These are phyloP conservation scores for Macroramphosus scolopax DNA, from an alignment of 2,797 vertebrate genomes.

Conservation along the genomic window DNA sequence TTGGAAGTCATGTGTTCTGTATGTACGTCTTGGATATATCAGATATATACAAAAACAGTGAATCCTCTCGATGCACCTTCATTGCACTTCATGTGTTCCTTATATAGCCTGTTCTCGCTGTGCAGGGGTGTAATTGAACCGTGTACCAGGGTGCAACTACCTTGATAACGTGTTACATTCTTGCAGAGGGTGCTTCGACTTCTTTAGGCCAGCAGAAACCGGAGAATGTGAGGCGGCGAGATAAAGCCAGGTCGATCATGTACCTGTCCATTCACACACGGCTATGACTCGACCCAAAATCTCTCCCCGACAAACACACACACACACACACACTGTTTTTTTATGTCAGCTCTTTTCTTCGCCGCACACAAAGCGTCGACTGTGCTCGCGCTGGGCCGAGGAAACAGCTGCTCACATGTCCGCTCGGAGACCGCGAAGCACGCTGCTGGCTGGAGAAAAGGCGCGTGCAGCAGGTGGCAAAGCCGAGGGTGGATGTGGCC, in stretches of 20 bases:
- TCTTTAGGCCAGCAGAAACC: conserved; percentile 5
- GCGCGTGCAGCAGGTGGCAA: conserved; percentile 38
- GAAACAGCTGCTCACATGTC: conserved; percentile 65
- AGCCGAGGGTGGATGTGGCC: not conserved
- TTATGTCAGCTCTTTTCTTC: conserved; percentile 62
- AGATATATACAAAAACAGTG: too few species aligned
- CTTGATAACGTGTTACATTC: conserved; percentile 29
- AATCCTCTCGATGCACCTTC: not conserved
- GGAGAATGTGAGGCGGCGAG: conserved; percentile 7
- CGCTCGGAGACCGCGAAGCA: conserved; percentile 49
- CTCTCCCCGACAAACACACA: conserved; percentile 48
- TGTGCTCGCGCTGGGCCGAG: conserved; percentile 63
- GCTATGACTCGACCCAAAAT: conserved; percentile 42
- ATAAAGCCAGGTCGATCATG: conserved; percentile 39
- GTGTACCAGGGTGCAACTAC: conserved; percentile 14
- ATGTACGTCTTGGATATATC: too few species aligned
- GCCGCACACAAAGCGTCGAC: conserved; percentile 62
- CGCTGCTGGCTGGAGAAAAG: conserved; percentile 12
- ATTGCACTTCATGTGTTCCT: not conserved
- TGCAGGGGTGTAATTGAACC: conserved; percentile 13
- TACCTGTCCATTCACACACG: conserved; percentile 49
- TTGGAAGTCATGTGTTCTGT: conserved; percentile 28
- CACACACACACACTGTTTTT: conserved; percentile 32
- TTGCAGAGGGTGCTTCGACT: conserved; percentile 19
- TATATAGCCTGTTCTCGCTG: not conserved